phyloP scores from a whole-genome alignment of 2,888 invertebrate species.

The Tetragonula carbonaria region DNA sequence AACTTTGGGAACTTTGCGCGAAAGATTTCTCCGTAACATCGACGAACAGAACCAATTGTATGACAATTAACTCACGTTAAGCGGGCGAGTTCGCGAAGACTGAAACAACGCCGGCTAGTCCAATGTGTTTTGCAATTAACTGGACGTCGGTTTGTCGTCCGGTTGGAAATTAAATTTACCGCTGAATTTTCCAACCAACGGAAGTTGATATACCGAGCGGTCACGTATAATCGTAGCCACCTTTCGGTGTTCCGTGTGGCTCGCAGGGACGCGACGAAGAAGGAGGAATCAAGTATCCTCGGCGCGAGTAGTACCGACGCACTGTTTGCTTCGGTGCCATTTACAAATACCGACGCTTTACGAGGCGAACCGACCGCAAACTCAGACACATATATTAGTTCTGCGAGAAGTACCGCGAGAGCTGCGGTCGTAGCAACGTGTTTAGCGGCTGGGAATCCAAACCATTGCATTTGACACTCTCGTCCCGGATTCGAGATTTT shows the following conservation, averaged over 20 bases:
- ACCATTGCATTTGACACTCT: slow-evolving; percentile 69
- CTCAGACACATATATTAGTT: slow-evolving; percentile 60
- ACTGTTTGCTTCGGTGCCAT: slow-evolving; percentile 33
- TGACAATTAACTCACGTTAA: slow-evolving; percentile 11
- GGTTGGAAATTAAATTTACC: slow-evolving; percentile 5
- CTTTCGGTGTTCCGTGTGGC: too few species aligned
- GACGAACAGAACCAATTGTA: neutral
- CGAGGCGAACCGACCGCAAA: slow-evolving; percentile 47
- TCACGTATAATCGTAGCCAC: neutral
- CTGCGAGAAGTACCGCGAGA: slow-evolving; percentile 60
- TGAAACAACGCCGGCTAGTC: neutral
- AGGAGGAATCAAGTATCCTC: slow-evolving; percentile 16
- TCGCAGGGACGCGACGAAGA: neutral
- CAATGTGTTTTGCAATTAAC: slow-evolving; percentile 6
- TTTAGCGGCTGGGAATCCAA: slow-evolving; percentile 66
- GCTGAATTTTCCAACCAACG: neutral
- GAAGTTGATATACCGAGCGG: neutral
- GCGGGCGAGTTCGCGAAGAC: slow-evolving; percentile 4
- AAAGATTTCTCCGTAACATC: neutral
- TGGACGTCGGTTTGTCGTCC: neutral
- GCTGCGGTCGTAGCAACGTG: slow-evolving; percentile 63
- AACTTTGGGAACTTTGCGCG: neutral
- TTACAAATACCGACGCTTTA: slow-evolving; percentile 55
- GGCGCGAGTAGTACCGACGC: neutral
- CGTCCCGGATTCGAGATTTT: slow-evolving; percentile 44